These are phyloP conservation scores for Troides aeacus DNA, from an alignment of 2,888 invertebrate genomes.

Conservation along the genomic window DNA sequence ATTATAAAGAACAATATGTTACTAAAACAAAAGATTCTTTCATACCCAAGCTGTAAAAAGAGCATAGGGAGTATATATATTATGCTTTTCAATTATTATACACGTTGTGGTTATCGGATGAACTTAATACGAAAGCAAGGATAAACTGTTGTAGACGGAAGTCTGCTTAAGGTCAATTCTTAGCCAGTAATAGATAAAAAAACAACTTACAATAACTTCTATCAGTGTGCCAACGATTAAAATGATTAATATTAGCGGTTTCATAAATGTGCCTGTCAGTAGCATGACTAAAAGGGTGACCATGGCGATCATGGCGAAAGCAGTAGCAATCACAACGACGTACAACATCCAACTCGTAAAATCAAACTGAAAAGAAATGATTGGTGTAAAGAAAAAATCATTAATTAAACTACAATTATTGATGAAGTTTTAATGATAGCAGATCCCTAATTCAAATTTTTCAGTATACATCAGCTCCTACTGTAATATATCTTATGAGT, in stretches of 20 bases:
- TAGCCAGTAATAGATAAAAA: not conserved
- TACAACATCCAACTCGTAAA: slow-evolving; percentile 49
- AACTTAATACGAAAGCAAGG: not conserved
- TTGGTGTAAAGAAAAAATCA: not conserved
- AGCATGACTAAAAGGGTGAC: slow-evolving; percentile 33
- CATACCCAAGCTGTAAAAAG: not conserved
- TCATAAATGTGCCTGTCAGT: slow-evolving; percentile 30
- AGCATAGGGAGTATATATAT: not conserved
- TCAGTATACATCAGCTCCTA: too few species aligned
- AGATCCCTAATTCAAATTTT: too few species aligned
- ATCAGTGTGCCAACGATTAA: slow-evolving; percentile 39
- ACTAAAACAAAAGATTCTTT: not conserved
- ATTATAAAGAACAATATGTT: slow-evolving; percentile 28
- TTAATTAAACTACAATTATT: not conserved
- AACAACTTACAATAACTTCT: slow-evolving; percentile 43
- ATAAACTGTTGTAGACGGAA: too few species aligned
- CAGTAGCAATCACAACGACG: slow-evolving; percentile 39
- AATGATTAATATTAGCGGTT: slow-evolving; percentile 35
- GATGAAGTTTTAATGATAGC: too few species aligned
- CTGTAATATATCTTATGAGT: not conserved
- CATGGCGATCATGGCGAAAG: slow-evolving; percentile 35
- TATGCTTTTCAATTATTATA: not conserved
- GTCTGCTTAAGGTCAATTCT: not conserved
- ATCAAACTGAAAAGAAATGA: slow-evolving; percentile 47
- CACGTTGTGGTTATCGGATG: not conserved